phyloP scores from a whole-genome alignment of 2,113 vertebrate species.

The Etheostoma spectabile region DNA sequence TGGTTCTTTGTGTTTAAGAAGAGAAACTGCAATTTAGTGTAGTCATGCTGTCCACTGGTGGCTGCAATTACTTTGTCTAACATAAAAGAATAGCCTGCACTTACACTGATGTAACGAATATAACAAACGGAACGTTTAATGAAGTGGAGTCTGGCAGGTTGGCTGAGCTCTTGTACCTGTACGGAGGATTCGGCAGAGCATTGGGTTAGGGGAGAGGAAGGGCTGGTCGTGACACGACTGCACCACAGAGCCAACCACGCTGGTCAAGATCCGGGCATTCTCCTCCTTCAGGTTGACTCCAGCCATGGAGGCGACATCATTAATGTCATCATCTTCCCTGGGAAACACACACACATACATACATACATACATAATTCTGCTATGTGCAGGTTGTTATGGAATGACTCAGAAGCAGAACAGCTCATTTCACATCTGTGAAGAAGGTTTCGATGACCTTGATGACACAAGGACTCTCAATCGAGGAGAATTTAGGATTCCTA shows the following conservation, averaged over 20 bases:
- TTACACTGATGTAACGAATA: not conserved
- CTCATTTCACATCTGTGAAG: no score
- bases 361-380: not conserved
- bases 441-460: no score
- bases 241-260: conserved; percentile 86
- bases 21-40: not conserved
- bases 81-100: not conserved
- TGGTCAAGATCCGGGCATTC: conserved; percentile 87
- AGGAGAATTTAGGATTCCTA: no score
- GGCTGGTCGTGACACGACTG: conserved; percentile 91
- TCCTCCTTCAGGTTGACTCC: conserved; percentile 93
- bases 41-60: not conserved
- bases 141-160: not conserved
- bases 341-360: not conserved
- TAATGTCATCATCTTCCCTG: conserved; percentile 96
- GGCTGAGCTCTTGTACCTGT: conserved; percentile 82
- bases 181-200: conserved; percentile 86
- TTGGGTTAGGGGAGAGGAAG: conserved; percentile 85
- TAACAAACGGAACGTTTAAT: no score
- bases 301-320: conserved; percentile 97
- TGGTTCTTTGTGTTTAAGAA: no score
- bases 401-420: no score
- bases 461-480: no score
- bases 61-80: not conserved
- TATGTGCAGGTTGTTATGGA: not conserved